Percentiles rank a stretch among this genome's conserved stretches.
Conservation (phyloP, 2,113 vertebrate species). For the Dicrurus megarhynchus region DNA sequence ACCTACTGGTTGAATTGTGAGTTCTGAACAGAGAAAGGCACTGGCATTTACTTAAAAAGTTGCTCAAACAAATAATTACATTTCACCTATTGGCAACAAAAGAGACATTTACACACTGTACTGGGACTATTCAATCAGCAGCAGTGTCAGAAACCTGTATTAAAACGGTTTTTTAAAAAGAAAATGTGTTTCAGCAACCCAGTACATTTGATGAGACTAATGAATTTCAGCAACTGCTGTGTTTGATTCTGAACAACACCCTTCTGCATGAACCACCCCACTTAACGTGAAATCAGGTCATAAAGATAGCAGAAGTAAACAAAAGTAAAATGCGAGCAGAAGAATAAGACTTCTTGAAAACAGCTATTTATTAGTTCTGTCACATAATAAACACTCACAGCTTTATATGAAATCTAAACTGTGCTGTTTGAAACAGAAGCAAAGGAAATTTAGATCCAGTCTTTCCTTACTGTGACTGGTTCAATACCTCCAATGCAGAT, state of each 20-base stretch:
- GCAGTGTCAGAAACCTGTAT: neutral
- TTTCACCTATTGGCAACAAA: neutral
- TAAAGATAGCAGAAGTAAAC: neutral
- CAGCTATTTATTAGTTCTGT: neutral
- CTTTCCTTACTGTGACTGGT: neutral
- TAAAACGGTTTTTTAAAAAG: neutral
- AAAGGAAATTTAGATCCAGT: neutral
- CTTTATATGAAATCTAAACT: neutral
- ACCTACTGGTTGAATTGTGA: neutral
- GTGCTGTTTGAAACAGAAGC: neutral
- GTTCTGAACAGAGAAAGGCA: neutral
- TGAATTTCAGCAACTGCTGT: neutral
- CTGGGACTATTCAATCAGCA: neutral
- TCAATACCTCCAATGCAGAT: slow-evolving; percentile 84
- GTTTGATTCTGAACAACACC: neutral
- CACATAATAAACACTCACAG: neutral
- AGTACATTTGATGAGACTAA: neutral
- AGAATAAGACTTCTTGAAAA: neutral
- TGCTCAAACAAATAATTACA: neutral
- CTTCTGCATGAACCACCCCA: neutral
- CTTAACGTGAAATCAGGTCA: neutral
- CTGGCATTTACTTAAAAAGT: neutral
- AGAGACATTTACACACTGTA: neutral
- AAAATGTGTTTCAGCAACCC: neutral
- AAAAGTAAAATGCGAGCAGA: neutral